Conservation (phyloP, 2,797 vertebrate species). For the Miichthys miiuy region DNA sequence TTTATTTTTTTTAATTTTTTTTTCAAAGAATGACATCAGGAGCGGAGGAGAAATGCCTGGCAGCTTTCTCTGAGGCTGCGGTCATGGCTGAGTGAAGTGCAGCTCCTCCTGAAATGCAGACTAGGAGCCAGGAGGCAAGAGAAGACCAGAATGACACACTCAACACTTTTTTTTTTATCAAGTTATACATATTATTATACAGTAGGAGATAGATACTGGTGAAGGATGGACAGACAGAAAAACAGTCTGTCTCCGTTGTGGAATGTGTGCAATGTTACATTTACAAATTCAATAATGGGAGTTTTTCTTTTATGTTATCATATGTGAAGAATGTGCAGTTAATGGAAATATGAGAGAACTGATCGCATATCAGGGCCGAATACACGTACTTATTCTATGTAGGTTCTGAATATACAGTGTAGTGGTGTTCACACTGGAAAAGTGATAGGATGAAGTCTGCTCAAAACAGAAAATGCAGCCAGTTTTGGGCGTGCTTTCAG, state of each 20-base stretch:
- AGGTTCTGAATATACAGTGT: background rate
- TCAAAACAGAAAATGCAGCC: background rate
- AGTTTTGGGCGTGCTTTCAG: background rate
- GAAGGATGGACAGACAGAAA: slow-evolving; percentile 7
- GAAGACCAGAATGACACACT: slow-evolving; percentile 29
- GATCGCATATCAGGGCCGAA: background rate
- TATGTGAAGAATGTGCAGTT: background rate
- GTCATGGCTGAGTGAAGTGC: slow-evolving; percentile 61
- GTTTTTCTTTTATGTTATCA: no score
- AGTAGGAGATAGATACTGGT: background rate
- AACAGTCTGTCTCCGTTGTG: background rate
- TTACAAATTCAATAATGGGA: slow-evolving; percentile 3
- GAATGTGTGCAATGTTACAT: background rate
- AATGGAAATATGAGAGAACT: slow-evolving; percentile 1
- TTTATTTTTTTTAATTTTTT: background rate
- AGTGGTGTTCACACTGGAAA: background rate
- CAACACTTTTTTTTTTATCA: slow-evolving; percentile 1
- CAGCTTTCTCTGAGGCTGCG: slow-evolving; percentile 61
- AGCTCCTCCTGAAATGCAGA: slow-evolving; percentile 58
- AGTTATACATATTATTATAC: slow-evolving; percentile 5
- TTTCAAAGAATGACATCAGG: slow-evolving; percentile 51
- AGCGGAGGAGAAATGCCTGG: slow-evolving; percentile 50
- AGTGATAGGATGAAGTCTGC: background rate
- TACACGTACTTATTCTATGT: background rate
- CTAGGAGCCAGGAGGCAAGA: slow-evolving; percentile 36